Evolutionary conservation across 2,888 invertebrate species (phyloP).

Genomic region (Drosophila cracens): DNA sequence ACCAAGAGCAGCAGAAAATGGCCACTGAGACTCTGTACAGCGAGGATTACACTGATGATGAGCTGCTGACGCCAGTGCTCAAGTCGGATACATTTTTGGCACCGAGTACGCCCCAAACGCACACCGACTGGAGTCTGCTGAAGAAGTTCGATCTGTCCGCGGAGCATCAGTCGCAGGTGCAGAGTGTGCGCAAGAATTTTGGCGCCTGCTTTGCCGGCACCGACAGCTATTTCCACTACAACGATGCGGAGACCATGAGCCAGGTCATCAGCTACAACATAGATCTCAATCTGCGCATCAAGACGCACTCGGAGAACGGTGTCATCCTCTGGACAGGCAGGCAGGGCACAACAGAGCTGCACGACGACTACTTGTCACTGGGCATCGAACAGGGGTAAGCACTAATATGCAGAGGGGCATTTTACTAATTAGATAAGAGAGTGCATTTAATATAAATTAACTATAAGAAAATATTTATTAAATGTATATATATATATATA

Average conservation of each 20-base stretch:
- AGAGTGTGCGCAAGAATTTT: constrained; percentile 82
- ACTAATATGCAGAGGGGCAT: neutral
- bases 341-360: constrained; percentile 85
- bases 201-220: constrained; percentile 92
- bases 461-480: neutral
- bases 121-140: constrained; percentile 81
- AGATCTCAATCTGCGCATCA: constrained; percentile 95
- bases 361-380: constrained; percentile 92
- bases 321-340: constrained; percentile 94
- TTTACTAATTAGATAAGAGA: neutral
- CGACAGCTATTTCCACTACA: constrained; percentile 94
- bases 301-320: constrained; percentile 89
- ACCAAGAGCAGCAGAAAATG: neutral
- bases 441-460: neutral
- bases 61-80: constrained; percentile 66
- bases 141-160: constrained; percentile 80
- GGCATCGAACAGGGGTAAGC: constrained; percentile 91
- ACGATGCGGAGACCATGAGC: constrained; percentile 93
- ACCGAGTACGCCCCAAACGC: constrained; percentile 70
- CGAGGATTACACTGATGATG: constrained; percentile 63
- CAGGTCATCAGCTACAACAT: constrained; percentile 93
- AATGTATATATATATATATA: neutral
- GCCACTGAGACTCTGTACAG: constrained; percentile 32
- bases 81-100: constrained; percentile 26
- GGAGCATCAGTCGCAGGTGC: constrained; percentile 73